phyloP scores from a whole-genome alignment of 2,113 vertebrate species.

The Rhinopithecus roxellana region DNA sequence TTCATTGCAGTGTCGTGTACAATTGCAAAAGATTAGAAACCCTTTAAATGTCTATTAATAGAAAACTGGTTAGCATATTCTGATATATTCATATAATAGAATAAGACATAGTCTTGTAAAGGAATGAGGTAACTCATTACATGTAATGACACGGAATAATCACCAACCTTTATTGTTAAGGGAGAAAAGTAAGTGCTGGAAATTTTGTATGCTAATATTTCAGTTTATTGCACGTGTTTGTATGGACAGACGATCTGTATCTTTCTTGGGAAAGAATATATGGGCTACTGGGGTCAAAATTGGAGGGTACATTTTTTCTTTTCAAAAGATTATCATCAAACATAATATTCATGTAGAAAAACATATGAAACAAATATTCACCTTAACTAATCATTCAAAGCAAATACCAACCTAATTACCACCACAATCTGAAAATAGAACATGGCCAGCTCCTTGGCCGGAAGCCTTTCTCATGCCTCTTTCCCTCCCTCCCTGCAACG shows the following conservation, averaged over 20 bases:
- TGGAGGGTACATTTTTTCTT: neutral
- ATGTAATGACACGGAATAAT: neutral
- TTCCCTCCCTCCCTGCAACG: neutral
- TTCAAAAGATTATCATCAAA: constrained; percentile 25
- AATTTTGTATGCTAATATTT: neutral
- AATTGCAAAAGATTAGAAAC: neutral
- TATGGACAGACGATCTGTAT: neutral
- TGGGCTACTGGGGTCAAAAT: neutral
- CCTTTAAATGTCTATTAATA: neutral
- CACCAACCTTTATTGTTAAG: constrained; percentile 4
- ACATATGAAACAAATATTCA: neutral
- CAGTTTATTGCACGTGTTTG: neutral
- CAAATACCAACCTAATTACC: constrained; percentile 30
- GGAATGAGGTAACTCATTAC: neutral
- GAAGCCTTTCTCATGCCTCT: neutral
- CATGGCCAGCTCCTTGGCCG: neutral
- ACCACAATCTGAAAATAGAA: neutral
- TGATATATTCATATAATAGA: neutral
- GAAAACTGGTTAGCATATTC: neutral
- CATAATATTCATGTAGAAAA: constrained; percentile 6
- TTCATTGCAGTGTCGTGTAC: neutral
- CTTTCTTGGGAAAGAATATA: neutral
- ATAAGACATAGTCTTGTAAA: neutral
- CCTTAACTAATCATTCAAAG: constrained; percentile 20
- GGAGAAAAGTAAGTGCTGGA: constrained; percentile 26